phyloP scores from a whole-genome alignment of 2,113 vertebrate species.

The Pangasianodon gigas region DNA sequence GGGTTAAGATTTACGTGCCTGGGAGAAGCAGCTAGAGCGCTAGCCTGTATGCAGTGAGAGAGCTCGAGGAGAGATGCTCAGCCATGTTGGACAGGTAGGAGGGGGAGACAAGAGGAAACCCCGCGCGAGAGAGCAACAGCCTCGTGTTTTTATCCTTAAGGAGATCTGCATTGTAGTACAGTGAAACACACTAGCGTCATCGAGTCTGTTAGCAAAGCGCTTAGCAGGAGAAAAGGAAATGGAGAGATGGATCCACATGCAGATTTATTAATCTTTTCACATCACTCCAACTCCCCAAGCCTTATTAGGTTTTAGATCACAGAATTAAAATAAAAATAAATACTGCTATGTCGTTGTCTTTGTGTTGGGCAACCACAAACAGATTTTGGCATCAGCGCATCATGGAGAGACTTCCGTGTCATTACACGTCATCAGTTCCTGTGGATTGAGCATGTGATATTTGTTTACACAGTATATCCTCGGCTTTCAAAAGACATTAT shows the following conservation, averaged over 20 bases:
- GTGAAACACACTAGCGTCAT: background rate
- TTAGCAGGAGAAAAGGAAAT: background rate
- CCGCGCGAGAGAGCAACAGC: background rate
- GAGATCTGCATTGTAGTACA: background rate
- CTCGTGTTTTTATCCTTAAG: background rate
- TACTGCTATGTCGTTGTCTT: background rate
- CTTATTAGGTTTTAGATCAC: background rate
- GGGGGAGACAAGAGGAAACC: background rate
- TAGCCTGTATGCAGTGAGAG: constrained; percentile 34
- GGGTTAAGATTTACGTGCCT: constrained; percentile 53
- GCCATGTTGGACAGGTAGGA: constrained; percentile 36
- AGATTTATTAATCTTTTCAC: background rate
- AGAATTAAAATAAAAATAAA: background rate
- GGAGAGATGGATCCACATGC: background rate
- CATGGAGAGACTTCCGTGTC: background rate
- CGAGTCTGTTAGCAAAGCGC: background rate
- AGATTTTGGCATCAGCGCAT: background rate
- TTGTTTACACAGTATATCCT: background rate
- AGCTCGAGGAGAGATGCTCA: constrained; percentile 5
- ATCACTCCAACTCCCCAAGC: too few relatives aligned
- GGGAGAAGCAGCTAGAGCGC: constrained; percentile 37
- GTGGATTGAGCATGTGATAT: background rate
- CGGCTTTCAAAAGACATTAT: background rate
- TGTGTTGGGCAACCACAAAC: background rate
- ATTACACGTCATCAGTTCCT: background rate